Conservation (phyloP, 2,888 invertebrate species). For the Ennomos quercinarius region DNA sequence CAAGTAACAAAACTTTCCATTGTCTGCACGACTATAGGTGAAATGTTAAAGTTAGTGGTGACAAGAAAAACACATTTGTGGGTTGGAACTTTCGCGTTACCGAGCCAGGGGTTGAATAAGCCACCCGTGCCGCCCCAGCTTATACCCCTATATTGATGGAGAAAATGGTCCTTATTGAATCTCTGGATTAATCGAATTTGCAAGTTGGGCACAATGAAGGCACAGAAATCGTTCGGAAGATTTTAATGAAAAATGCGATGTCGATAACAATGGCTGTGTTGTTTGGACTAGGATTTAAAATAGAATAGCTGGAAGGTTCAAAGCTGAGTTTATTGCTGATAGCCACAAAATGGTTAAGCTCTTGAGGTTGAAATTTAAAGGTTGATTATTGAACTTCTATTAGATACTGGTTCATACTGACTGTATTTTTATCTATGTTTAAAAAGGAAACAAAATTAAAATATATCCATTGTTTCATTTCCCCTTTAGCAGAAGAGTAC, state of each 20-base stretch:
- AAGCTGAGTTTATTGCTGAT: constrained; percentile 21
- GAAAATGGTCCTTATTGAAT: constrained; percentile 58
- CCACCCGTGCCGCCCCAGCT: constrained; percentile 52
- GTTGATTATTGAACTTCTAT: too few relatives aligned
- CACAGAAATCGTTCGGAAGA: constrained; percentile 47
- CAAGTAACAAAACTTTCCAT: constrained; percentile 1
- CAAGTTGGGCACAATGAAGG: constrained; percentile 54
- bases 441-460: too few relatives aligned
- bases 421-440: too few relatives aligned
- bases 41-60: constrained; percentile 64
- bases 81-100: constrained; percentile 59
- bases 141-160: constrained; percentile 57
- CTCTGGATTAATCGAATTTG: constrained; percentile 68
- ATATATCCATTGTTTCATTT: too few relatives aligned
- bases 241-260: constrained; percentile 40
- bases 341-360: constrained; percentile 13
- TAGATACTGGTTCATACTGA: too few relatives aligned
- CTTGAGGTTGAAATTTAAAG: constrained; percentile 7
- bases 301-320: constrained; percentile 6
- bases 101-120: constrained; percentile 49
- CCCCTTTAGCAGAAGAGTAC: too few relatives aligned
- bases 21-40: constrained; percentile 40
- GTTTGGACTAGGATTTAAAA: neutral
- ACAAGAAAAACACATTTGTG: constrained; percentile 76
- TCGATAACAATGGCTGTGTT: constrained; percentile 26